phyloP scores from a whole-genome alignment of 2,888 invertebrate species.

The Platynereis dumerilii region DNA sequence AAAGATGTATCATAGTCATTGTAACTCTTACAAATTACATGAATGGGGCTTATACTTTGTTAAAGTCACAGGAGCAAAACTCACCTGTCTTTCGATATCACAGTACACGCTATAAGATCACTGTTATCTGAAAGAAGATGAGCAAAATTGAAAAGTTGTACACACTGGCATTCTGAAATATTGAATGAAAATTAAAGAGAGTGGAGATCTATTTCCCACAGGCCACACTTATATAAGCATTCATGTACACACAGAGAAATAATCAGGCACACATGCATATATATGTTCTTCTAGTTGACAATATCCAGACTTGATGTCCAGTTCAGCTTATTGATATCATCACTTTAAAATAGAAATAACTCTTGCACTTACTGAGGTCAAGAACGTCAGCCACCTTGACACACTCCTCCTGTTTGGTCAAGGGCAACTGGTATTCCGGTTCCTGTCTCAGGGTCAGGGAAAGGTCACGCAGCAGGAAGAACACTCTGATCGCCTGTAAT shows the following conservation, averaged over 20 bases:
- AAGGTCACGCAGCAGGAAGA: conserved; percentile 72
- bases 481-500: conserved; percentile 83
- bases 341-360: too few species aligned
- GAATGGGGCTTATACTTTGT: too few species aligned
- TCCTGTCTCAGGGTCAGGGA: conserved; percentile 82
- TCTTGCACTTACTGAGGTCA: conserved; percentile 85
- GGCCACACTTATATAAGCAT: too few species aligned
- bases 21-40: too few species aligned
- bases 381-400: conserved; percentile 93
- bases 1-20: too few species aligned
- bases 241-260: too few species aligned
- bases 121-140: conserved; percentile 80
- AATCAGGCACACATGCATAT: too few species aligned
- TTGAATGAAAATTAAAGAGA: background rate
- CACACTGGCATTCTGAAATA: background rate
- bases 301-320: too few species aligned
- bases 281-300: too few species aligned
- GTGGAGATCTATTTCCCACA: too few species aligned
- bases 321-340: too few species aligned
- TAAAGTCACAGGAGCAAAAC: too few species aligned
- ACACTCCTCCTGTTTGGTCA: conserved; percentile 85
- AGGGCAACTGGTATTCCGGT: conserved; percentile 83
- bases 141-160: background rate
- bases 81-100: conserved; percentile 80
- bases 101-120: conserved; percentile 95